Evolutionary conservation across 92 coral and sea anemone genomes (phyloP).

Genomic region (Phymanthus crucifer): DNA sequence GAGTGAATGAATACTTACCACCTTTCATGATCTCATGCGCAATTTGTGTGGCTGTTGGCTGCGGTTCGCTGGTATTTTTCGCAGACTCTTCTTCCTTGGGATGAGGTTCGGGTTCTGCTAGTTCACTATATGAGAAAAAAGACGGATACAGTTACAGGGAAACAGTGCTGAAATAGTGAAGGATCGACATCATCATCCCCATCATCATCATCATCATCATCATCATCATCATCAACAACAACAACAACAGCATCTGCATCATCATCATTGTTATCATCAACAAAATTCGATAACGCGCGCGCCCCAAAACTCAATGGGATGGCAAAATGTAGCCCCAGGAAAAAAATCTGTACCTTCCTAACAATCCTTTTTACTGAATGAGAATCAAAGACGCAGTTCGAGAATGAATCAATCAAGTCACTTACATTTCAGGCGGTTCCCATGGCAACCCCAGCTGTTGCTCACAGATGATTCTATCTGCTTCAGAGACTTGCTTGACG

Average conservation of each 20-base stretch:
- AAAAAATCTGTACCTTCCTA: no score
- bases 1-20: constrained; percentile 38
- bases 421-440: constrained; percentile 86
- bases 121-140: no score
- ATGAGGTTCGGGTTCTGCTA: constrained; percentile 50
- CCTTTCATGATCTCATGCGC: constrained; percentile 89
- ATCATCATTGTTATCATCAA: no score
- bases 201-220: no score
- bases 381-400: no score
- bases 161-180: neutral
- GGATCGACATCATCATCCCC: no score
- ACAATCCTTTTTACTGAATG: no score
- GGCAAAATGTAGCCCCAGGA: no score
- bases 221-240: no score
- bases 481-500: constrained; percentile 80
- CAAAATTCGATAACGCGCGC: no score
- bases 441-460: constrained; percentile 94
- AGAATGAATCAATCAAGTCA: neutral
- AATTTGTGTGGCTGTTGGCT: constrained; percentile 90
- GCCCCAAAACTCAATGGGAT: no score
- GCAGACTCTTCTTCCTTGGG: constrained; percentile 35
- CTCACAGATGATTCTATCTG: constrained; percentile 90
- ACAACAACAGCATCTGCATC: no score
- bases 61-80: constrained; percentile 49
- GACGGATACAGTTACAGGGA: constrained; percentile 7